phyloP scores from a whole-genome alignment of 2,797 vertebrate species.

The Melopsittacus undulatus region DNA sequence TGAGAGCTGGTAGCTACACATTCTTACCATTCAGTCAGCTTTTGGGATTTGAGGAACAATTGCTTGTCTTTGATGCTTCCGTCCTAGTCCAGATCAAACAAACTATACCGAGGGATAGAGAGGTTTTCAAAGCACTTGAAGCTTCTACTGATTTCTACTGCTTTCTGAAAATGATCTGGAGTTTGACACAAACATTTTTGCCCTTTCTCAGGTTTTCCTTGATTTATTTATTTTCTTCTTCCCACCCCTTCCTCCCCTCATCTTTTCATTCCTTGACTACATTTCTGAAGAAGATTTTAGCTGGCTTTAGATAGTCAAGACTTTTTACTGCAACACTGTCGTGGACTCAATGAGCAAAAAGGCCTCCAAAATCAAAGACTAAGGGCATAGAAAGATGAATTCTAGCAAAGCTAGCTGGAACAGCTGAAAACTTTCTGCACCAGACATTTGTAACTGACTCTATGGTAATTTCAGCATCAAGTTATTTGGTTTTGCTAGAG shows the following conservation, averaged over 20 bases:
- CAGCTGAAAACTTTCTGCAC: background rate
- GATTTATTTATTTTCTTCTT: background rate
- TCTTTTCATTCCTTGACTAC: background rate
- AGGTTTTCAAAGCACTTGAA: background rate
- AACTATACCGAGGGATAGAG: background rate
- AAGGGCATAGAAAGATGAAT: background rate
- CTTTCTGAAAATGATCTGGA: background rate
- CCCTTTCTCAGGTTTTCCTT: background rate
- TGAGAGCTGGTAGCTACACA: background rate
- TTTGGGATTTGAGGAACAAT: background rate
- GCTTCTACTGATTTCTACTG: background rate
- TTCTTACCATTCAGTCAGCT: background rate
- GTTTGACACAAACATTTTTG: background rate
- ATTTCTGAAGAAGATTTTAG: background rate
- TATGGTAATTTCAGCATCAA: background rate
- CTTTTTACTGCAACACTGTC: background rate
- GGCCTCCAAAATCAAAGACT: background rate
- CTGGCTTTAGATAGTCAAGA: background rate
- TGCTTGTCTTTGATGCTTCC: background rate
- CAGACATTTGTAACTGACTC: background rate
- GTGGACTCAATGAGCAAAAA: background rate
- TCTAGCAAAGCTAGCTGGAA: background rate
- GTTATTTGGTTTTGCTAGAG: background rate
- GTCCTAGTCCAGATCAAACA: background rate
- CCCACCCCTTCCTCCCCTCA: background rate